Evolutionary conservation across 1,140 invertebrate species (phyloP).

Genomic region (Macrotrachela quadricornifera): DNA sequence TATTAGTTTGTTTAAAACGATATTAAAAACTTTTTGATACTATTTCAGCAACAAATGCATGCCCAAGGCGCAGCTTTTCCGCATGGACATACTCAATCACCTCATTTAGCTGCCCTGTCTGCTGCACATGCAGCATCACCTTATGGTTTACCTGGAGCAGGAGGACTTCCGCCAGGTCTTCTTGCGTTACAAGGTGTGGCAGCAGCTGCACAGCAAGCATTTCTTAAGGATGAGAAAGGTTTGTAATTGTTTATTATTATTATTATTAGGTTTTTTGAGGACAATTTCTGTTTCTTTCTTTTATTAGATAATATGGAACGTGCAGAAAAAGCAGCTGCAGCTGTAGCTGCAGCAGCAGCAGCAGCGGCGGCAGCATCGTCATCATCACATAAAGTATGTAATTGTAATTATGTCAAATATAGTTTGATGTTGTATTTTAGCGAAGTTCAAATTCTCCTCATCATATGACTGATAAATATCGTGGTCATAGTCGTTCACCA

Average conservation of each 20-base stretch:
- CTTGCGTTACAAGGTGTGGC: slow-evolving; percentile 10
- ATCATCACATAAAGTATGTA: too few relatives aligned
- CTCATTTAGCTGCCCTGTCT: neutral
- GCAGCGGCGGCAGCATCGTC: too few relatives aligned
- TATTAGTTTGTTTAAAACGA: neutral
- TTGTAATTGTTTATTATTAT: too few relatives aligned
- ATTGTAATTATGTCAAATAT: too few relatives aligned
- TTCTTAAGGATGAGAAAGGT: too few relatives aligned
- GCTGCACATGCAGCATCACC: too few relatives aligned
- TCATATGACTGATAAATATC: slow-evolving; percentile 44
- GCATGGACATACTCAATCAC: neutral
- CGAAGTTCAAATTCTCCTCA: slow-evolving; percentile 51
- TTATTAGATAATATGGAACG: slow-evolving; percentile 10
- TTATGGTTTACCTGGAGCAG: too few relatives aligned
- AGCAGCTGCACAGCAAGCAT: too few relatives aligned
- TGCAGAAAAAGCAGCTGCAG: slow-evolving; percentile 12
- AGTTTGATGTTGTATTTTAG: too few relatives aligned
- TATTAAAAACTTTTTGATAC: slow-evolving; percentile 12
- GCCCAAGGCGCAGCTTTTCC: slow-evolving; percentile 37
- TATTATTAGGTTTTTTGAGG: too few relatives aligned
- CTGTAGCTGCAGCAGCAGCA: too few relatives aligned
- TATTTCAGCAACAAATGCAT: slow-evolving; percentile 57
- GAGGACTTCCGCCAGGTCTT: slow-evolving; percentile 14
- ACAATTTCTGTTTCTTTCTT: slow-evolving; percentile 9
- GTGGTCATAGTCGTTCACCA: slow-evolving; percentile 18